Base-by-base conservation (phyloP, 2,113 vertebrate species). In the Antigone vipio region DNA sequence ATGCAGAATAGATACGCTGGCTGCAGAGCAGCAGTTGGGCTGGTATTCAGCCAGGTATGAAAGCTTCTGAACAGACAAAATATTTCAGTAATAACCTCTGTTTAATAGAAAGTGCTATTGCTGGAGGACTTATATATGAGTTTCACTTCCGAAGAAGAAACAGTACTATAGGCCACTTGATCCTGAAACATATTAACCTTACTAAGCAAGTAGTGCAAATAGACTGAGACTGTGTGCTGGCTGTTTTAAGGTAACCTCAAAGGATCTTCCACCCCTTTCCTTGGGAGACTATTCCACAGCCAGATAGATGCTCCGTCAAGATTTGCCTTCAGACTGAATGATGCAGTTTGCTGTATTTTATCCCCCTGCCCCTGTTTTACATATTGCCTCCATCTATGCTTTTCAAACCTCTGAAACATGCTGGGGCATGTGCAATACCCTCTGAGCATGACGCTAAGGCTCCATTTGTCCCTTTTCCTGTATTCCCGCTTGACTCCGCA, bases 401-500 rank as follows among this genome's bases (percentile, higher is more conserved):
- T 55, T 35, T 16, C 44, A 85, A n/a, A 58, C 12, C 42, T 50
- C 49, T 73, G 69, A 76, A 79, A 27, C 22, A 19, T 23, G 24
- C 20, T 50, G 49, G 9, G 9, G 11, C 38, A 17, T 3, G 24
- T 50, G 49, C 26, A 56, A 20, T 40, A 53, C 30, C 30, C 62
- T 40, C 59, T 16, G 35, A 45, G 21, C 2, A 9, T 40, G 63
- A 53, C 5, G 17, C 22, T 18, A 66, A 91, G 19, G 18, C 30
- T 74, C 27, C 18, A 12, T 6, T 38, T 56, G 55, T 71, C 35
- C 38, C 49, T 83, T 6, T 26, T 32, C 11, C 29, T 15, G 19
- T n/a, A 12, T 35, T 91, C 17, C 22, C 0, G 0, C 34, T 78
- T 60, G 44, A 67, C 35, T 71, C 47, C 2, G 3, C 34, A 3